Evolutionary conservation across 2,888 invertebrate genomes (phyloP).

Genomic region (Sinhomidia bicolor): DNA sequence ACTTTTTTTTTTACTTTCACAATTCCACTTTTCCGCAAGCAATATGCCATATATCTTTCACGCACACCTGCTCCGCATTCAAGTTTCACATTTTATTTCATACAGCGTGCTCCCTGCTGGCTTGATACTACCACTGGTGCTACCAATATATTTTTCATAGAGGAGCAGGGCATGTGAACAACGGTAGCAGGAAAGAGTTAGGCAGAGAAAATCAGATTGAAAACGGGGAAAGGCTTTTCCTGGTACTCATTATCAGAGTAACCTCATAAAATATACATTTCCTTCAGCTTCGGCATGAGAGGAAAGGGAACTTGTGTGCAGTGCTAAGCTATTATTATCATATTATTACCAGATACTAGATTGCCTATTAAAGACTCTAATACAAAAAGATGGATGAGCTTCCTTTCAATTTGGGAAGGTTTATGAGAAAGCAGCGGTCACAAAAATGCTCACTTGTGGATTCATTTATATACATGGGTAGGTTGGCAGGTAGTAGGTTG

Average conservation of each 20-base stretch:
- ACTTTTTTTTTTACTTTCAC: slow-evolving; percentile 69
- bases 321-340: slow-evolving; percentile 40
- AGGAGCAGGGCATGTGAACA: background rate
- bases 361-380: slow-evolving; percentile 55
- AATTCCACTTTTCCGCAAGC: slow-evolving; percentile 72
- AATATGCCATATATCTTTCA: slow-evolving; percentile 74
- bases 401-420: background rate
- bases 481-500: too few species aligned
- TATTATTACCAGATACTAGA: slow-evolving; percentile 11
- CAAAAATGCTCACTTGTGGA: slow-evolving; percentile 39
- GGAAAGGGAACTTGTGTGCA: background rate
- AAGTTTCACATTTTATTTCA: slow-evolving; percentile 71
- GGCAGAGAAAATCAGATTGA: slow-evolving; percentile 65
- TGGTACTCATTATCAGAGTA: slow-evolving; percentile 64
- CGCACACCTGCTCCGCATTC: slow-evolving; percentile 73
- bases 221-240: slow-evolving; percentile 60
- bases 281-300: slow-evolving; percentile 13
- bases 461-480: too few species aligned
- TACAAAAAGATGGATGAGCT: background rate
- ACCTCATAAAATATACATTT: slow-evolving; percentile 66
- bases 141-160: background rate
- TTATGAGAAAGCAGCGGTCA: background rate
- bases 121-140: background rate
- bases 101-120: slow-evolving; percentile 26
- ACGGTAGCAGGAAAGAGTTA: slow-evolving; percentile 13